phyloP scores from a whole-genome alignment of 35 echinoderm and acorn worm species.

The Eucidaris tribuloides region DNA sequence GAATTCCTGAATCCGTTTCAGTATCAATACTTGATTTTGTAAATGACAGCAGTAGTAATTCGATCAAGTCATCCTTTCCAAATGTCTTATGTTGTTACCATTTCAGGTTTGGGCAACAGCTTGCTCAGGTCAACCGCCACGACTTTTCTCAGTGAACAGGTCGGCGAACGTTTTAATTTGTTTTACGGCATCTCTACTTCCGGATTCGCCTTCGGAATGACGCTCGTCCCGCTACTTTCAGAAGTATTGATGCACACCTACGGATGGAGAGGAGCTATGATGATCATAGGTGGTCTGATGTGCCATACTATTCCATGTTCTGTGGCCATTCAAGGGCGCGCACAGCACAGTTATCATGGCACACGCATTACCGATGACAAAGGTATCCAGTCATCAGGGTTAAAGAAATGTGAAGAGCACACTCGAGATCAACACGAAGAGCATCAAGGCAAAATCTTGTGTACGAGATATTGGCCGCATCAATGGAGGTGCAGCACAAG shows the following conservation, averaged over 20 bases:
- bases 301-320: neutral
- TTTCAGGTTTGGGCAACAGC: no score
- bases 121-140: no score
- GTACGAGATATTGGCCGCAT: neutral
- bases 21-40: no score
- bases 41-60: no score
- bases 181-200: neutral
- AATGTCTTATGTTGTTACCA: no score
- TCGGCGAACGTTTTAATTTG: neutral
- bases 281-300: neutral
- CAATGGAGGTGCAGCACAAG: neutral
- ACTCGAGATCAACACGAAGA: neutral
- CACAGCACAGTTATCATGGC: no score
- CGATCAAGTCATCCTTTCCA: no score
- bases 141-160: neutral
- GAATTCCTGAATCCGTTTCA: no score
- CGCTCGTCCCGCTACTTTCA: neutral
- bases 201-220: neutral
- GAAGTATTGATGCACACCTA: neutral
- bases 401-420: neutral
- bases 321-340: no score
- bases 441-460: neutral
- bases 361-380: no score
- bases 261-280: neutral
- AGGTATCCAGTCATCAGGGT: no score